Base-by-base conservation (phyloP, 2,888 invertebrate species). In the Eledone cirrhosa region DNA sequence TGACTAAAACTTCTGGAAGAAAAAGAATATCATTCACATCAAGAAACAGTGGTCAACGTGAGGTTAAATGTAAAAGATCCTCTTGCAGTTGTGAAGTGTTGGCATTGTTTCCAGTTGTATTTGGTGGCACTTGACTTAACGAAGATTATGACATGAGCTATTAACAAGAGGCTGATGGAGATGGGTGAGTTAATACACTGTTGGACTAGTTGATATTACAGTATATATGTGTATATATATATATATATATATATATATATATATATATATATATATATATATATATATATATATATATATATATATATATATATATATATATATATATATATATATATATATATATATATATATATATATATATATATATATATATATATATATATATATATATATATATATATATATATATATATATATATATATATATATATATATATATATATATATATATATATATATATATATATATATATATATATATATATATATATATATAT, bases 201-300 rank as follows among this genome's bases (percentile, higher is more conserved):
- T 5, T 67, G 14, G 2, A 31, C 24, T 1, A 13, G 19, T 67
- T 7, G 19, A 67, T 13, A 13, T 29, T 8, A 27, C 31, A 2
- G 8, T 29, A 13, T 67, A n/a, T 65, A 65, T 65, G 0, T 24
- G 0, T 65, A n/a, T 65, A 65, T 24, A 1, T 65, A 24, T 65
- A 24, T 65, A 24, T 65, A 65, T 65, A 65, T 65, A 65, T 65
- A 24, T 65, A 24, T 65, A 24, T 65, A 65, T 65, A 65, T 65
- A 65, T 65, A 65, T 65, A 24, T 14, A 24, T 65, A 24, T 65
- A 65, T 65, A 65, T 65, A 65, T 65, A 24, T 4, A 65, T 65
- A 65, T 65, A 24, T 24, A 65, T 65, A 24, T 65, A 65, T 65
- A 65, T 65, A 24, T 65, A 65, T 65, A 24, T 65, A 65, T 65